Base-by-base conservation (phyloP, 2,888 invertebrate species). In the Phalangium opilio region DNA sequence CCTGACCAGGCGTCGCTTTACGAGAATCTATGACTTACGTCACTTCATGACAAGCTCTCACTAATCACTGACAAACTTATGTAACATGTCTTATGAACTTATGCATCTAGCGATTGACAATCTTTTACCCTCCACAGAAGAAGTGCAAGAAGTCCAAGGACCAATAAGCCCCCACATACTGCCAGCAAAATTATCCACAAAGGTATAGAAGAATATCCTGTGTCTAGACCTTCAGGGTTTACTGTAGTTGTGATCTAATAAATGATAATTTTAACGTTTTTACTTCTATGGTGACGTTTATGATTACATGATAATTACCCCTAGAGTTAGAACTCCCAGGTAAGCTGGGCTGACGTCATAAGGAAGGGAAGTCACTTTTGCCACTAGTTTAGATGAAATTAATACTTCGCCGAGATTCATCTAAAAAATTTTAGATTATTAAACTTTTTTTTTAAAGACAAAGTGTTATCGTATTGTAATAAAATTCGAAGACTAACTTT, bases 161-260 rank as follows among this genome's bases (percentile, higher is more conserved):
- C 75, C 20, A 85, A 67, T 0, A 84, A 78, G 3, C 89, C 89
- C 3, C 79, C 77, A 50, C 84, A 77, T 0, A 85, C 84, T 0
- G 87, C 82, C 50, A 89, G 68, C 2, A 89, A 76, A 44, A 87
- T 80, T 39, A 85, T 79, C 89, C 89, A 89, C 45, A 87, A 73
- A 0, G 86, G 85, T 20, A 86, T 77, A 47, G 77, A 63, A 50
- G 76, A 78, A 53, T 78, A 75, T 12, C 74, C 75, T 43, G 74
- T 70, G 36, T 51, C 46, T 1, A 48, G 40, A 40, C 51, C 52
- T 18, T 58, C 56, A 7, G 61, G 58, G 20, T 58, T 58, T 35
- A 63, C 58, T 21, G 74, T 74, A 12, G 83, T 83, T 53, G 74
- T 72, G n/a, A 83, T 77, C 67, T 84, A 81, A 17, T 20, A 35